phyloP scores from a whole-genome alignment of 37 sponge, comb jelly and placozoan species.

The Diacarnus erythraeanus region DNA sequence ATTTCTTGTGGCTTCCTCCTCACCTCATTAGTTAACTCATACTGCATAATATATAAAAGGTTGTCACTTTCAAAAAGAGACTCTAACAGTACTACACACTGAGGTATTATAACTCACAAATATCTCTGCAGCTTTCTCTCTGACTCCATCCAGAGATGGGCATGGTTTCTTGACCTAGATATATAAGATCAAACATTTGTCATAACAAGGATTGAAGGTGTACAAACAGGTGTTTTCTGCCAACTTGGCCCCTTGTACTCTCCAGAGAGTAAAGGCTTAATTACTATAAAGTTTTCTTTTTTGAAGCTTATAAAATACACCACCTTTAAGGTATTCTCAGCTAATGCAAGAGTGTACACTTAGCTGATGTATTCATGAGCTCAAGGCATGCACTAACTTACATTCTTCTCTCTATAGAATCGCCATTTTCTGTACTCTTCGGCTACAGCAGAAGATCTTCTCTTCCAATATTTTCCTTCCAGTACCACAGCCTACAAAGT shows the following conservation, averaged over 20 bases:
- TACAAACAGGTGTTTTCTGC: no score
- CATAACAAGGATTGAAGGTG: no score
- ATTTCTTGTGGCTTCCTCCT: slow-evolving; percentile 1
- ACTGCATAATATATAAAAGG: no score
- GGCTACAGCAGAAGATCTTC: slow-evolving; percentile 75
- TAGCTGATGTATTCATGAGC: background rate
- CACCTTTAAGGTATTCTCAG: no score
- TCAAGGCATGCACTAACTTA: slow-evolving; percentile 8
- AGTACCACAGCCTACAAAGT: slow-evolving; percentile 70
- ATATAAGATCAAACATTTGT: no score
- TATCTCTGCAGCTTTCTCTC: slow-evolving; percentile 3
- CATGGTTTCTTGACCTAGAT: no score
- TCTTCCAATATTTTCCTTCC: slow-evolving; percentile 91
- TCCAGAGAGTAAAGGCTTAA: no score
- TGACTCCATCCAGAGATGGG: background rate
- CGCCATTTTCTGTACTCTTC: slow-evolving; percentile 85
- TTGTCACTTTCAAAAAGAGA: background rate
- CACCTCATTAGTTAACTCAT: slow-evolving; percentile 3
- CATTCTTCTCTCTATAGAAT: slow-evolving; percentile 35
- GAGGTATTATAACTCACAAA: slow-evolving; percentile 20
- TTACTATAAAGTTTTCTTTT: no score
- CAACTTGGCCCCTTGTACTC: no score
- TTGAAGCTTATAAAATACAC: no score
- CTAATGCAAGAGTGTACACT: background rate
- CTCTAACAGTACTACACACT: background rate